phyloP scores from a whole-genome alignment of 2,113 vertebrate species.

The Onychostruthus taczanowskii region DNA sequence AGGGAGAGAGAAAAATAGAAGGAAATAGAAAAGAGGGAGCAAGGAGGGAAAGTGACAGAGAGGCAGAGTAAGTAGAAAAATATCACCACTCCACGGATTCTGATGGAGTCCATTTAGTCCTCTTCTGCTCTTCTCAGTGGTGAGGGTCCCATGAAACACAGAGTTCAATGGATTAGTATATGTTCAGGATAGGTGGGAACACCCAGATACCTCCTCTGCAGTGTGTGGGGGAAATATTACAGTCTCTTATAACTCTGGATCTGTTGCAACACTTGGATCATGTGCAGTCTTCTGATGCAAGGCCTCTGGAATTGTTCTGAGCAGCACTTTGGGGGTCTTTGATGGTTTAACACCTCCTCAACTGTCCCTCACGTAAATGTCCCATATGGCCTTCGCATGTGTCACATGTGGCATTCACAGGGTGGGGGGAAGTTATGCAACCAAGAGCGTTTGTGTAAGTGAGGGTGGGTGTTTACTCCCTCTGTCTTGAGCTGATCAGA shows the following conservation, averaged over 20 bases:
- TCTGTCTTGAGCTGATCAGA: neutral
- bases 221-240: neutral
- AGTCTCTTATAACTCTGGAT: neutral
- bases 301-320: too few relatives aligned
- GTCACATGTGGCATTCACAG: too few relatives aligned
- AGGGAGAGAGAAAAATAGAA: neutral
- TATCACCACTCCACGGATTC: neutral
- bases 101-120: neutral
- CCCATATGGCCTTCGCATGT: too few relatives aligned
- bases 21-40: neutral
- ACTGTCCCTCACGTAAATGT: fast-evolving
- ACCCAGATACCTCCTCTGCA: neutral
- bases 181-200: neutral
- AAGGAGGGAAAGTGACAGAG: neutral
- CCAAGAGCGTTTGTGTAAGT: too few relatives aligned
- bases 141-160: neutral
- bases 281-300: fast-evolving
- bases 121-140: neutral
- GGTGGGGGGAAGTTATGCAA: fast-evolving
- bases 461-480: neutral
- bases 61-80: neutral
- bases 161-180: neutral
- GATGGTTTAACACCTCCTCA: neutral
- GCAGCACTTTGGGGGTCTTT: fast-evolving
- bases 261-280: neutral